Evolutionary conservation across 2,888 invertebrate species (phyloP).

Genomic region (Noctua pronuba): DNA sequence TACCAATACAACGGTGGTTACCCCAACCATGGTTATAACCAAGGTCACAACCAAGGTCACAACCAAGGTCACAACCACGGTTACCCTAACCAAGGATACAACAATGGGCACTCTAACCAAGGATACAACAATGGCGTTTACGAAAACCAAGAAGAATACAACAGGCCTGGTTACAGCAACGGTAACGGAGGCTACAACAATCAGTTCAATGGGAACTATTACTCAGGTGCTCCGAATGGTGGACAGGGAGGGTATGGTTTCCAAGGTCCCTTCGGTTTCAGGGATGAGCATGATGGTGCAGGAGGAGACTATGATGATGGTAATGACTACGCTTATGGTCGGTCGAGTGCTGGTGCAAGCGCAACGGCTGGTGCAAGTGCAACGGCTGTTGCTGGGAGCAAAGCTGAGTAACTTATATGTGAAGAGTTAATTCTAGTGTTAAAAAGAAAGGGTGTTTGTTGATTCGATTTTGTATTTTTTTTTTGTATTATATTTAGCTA

Average conservation of each 20-base stretch:
- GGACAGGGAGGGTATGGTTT: conserved; percentile 78
- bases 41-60: conserved; percentile 62
- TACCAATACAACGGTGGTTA: conserved; percentile 76
- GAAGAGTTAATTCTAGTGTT: background rate
- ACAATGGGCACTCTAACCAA: conserved; percentile 30
- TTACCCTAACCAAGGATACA: conserved; percentile 32
- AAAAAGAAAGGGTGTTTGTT: background rate
- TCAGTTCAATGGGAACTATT: conserved; percentile 86
- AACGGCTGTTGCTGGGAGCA: conserved; percentile 65
- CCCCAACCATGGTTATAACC: conserved; percentile 72
- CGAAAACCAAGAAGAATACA: conserved; percentile 37
- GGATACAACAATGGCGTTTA: conserved; percentile 33
- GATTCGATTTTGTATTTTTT: background rate
- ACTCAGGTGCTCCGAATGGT: conserved; percentile 71
- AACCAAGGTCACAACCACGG: conserved; percentile 40
- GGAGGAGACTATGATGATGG: conserved; percentile 71
- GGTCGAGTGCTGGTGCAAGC: conserved; percentile 69
- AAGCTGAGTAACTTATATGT: conserved; percentile 31
- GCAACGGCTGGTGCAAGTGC: conserved; percentile 67
- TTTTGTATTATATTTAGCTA: background rate
- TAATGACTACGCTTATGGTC: conserved; percentile 65
- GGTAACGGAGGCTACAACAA: conserved; percentile 80
- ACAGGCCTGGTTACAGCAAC: conserved; percentile 77
- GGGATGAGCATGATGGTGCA: conserved; percentile 70
- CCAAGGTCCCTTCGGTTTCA: conserved; percentile 74